Percentiles rank a stretch among this genome's conserved stretches.
Conservation (phyloP, 2,888 invertebrate species). For the Sturmia bella region DNA sequence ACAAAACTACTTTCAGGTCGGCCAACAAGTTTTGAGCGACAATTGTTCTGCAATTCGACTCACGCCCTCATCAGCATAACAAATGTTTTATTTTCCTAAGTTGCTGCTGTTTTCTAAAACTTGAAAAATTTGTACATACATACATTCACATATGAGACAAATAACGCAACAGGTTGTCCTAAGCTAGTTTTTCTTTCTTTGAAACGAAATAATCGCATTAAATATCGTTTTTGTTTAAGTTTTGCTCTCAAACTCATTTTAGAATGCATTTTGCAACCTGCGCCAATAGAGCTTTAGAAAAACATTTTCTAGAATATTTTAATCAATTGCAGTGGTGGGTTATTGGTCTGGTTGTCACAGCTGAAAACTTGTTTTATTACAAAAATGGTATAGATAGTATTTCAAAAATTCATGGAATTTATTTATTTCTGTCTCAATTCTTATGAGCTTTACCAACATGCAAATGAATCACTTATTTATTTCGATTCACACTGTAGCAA, state of each 20-base stretch:
- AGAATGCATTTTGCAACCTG: conserved; percentile 13
- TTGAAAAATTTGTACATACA: neutral
- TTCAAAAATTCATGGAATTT: conserved; percentile 9
- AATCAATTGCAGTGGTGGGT: neutral
- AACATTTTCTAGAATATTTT: conserved; percentile 18
- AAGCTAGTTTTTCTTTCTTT: conserved; percentile 40
- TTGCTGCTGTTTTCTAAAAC: neutral
- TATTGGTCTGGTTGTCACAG: neutral
- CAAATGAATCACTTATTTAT: too few species aligned
- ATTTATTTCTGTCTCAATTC: neutral
- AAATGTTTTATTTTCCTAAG: conserved; percentile 30
- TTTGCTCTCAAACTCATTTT: neutral
- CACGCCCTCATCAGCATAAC: conserved; percentile 51
- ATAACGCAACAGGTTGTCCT: conserved; percentile 41
- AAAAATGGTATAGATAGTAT: neutral
- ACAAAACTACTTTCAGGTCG: conserved; percentile 2
- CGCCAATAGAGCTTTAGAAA: conserved; percentile 5
- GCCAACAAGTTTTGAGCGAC: neutral
- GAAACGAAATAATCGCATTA: conserved; percentile 16
- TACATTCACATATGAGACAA: too few species aligned
- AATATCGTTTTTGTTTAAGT: neutral
- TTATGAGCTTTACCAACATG: neutral
- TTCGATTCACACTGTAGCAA: too few species aligned
- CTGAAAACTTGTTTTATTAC: neutral
- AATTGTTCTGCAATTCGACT: neutral